Conservation (phyloP, 1,140 invertebrate species). For the Elymnias hypermnestra region DNA sequence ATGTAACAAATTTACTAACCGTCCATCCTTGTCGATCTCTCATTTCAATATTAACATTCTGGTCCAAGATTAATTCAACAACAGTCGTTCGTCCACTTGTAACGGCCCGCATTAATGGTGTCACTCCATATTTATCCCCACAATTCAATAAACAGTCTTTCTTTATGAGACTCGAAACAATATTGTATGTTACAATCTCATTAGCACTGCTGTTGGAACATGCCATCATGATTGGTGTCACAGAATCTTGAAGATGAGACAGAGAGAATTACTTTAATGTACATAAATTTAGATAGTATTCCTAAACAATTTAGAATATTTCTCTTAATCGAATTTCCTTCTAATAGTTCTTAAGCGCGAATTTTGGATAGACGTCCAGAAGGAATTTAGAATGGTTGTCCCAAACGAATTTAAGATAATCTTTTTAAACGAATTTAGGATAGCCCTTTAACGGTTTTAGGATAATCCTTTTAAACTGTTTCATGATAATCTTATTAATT, state of each 20-base stretch:
- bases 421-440: too few species aligned
- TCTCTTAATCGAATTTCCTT: too few species aligned
- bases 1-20: conserved; percentile 57
- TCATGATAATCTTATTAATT: too few species aligned
- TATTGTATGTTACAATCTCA: conserved; percentile 41
- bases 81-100: conserved; percentile 56
- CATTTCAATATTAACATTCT: conserved; percentile 71
- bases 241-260: conserved; percentile 70
- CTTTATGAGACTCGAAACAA: conserved; percentile 45
- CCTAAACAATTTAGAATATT: too few species aligned
- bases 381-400: too few species aligned
- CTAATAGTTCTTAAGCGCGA: too few species aligned
- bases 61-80: conserved; percentile 64
- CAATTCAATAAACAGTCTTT: conserved; percentile 54
- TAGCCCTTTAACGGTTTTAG: too few species aligned
- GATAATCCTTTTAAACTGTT: too few species aligned
- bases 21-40: conserved; percentile 74
- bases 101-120: conserved; percentile 76
- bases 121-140: conserved; percentile 70
- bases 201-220: conserved; percentile 55
- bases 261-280: conserved; percentile 1
- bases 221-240: conserved; percentile 75
- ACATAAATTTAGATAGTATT: neutral
- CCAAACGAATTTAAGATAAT: too few species aligned
- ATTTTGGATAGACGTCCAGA: too few species aligned